phyloP scores from a whole-genome alignment of 2,797 vertebrate genomes.

The Setipinna tenuifilis region DNA sequence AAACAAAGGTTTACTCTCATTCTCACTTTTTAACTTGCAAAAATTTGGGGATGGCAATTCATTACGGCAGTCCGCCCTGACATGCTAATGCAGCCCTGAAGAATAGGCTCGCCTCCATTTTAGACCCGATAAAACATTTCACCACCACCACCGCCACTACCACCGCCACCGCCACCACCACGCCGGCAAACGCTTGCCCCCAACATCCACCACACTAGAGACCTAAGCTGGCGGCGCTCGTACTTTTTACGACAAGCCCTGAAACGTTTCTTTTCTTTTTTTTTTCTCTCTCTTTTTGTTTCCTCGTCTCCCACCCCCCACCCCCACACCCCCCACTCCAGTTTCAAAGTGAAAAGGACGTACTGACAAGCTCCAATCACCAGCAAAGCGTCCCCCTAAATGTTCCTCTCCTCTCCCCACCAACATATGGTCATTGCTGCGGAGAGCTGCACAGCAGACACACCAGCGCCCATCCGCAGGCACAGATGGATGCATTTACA shows the following conservation, averaged over 20 bases:
- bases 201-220: constrained; percentile 26
- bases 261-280: constrained; percentile 28
- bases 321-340: constrained; percentile 28
- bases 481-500: constrained; percentile 17
- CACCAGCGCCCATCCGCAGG: background rate
- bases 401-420: background rate
- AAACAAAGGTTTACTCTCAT: constrained; percentile 79
- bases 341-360: constrained; percentile 20
- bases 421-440: background rate
- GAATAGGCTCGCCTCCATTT: constrained; percentile 61
- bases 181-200: constrained; percentile 9
- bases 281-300: too few relatives aligned
- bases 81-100: constrained; percentile 64
- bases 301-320: background rate
- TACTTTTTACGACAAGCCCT: background rate
- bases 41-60: constrained; percentile 74
- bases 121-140: constrained; percentile 44
- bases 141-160: background rate
- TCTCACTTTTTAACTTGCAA: constrained; percentile 76
- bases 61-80: constrained; percentile 67
- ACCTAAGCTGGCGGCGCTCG: background rate
- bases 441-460: background rate
- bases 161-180: background rate
- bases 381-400: background rate
- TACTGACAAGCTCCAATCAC: constrained; percentile 20